Evolutionary conservation across 2,113 vertebrate species (phyloP).

Genomic region (Neogobius melanostomus): DNA sequence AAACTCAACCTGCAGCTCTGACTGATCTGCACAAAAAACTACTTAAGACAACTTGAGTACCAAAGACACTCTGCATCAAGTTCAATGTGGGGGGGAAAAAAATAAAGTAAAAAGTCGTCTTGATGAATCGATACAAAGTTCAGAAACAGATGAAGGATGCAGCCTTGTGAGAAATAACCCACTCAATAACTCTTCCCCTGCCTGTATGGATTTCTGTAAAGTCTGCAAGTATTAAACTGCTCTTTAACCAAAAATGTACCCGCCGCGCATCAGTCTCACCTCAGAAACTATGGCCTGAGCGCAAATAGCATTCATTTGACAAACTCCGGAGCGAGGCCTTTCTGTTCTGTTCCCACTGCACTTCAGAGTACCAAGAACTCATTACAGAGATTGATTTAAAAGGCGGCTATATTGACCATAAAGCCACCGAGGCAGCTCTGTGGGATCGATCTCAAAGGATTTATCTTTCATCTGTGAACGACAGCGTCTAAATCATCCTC

Average conservation of each 20-base stretch:
- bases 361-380: conserved; percentile 72
- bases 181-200: conserved; percentile 30
- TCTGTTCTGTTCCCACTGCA: conserved; percentile 56
- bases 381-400: conserved; percentile 79
- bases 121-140: conserved; percentile 47
- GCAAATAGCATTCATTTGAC: conserved; percentile 71
- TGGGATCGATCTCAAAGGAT: conserved; percentile 65
- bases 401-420: conserved; percentile 71
- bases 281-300: conserved; percentile 46
- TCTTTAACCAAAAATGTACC: conserved; percentile 47
- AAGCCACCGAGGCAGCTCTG: conserved; percentile 66
- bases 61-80: conserved; percentile 42
- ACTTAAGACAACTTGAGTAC: conserved; percentile 25
- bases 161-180: conserved; percentile 30
- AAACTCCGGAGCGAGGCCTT: conserved; percentile 60
- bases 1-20: background rate
- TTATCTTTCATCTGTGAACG: conserved; percentile 72
- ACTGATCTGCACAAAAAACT: background rate
- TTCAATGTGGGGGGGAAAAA: conserved; percentile 3
- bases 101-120: background rate
- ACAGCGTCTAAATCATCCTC: conserved; percentile 61
- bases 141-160: conserved; percentile 34
- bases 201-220: conserved; percentile 20
- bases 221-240: conserved; percentile 16
- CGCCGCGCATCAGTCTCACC: conserved; percentile 47